A percentile compares a stretch with the other conserved stretches of the same genome.
Evolutionary conservation across 2,888 invertebrate species (phyloP).

Genomic region (Prosopocoilus inquinatus): DNA sequence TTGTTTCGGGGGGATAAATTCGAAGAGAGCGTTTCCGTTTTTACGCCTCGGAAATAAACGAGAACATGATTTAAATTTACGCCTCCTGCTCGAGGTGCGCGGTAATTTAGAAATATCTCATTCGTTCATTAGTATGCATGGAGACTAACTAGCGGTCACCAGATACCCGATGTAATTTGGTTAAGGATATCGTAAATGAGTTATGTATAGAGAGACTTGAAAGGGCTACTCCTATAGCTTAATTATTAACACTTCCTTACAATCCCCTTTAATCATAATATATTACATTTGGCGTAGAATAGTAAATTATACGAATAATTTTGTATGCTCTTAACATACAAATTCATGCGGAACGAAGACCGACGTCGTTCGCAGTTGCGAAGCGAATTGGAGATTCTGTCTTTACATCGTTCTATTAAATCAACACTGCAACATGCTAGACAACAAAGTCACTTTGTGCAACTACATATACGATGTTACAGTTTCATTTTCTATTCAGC

Average conservation of each 20-base stretch:
- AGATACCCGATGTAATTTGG: constrained; percentile 13
- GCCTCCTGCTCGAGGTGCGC: neutral
- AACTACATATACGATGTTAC: no score
- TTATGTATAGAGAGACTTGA: constrained; percentile 1
- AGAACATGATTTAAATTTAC: neutral
- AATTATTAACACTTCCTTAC: neutral
- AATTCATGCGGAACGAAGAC: no score
- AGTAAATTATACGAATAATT: no score
- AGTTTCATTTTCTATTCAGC: no score
- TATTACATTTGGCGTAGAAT: neutral
- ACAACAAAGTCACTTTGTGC: no score
- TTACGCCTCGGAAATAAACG: neutral
- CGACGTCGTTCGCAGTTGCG: no score
- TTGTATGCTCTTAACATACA: no score
- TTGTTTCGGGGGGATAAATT: no score
- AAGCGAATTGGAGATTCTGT: no score
- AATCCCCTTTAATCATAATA: neutral
- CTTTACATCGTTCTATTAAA: no score
- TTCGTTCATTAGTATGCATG: constrained; percentile 13
- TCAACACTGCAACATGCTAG: no score
- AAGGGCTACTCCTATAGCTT: neutral
- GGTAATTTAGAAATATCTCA: constrained; percentile 3
- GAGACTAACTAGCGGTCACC: constrained; percentile 16
- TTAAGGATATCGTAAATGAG: constrained; percentile 16
- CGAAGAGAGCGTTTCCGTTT: no score